Base-by-base conservation (phyloP, 2,888 invertebrate genomes). In the Parelbella ahira region DNA sequence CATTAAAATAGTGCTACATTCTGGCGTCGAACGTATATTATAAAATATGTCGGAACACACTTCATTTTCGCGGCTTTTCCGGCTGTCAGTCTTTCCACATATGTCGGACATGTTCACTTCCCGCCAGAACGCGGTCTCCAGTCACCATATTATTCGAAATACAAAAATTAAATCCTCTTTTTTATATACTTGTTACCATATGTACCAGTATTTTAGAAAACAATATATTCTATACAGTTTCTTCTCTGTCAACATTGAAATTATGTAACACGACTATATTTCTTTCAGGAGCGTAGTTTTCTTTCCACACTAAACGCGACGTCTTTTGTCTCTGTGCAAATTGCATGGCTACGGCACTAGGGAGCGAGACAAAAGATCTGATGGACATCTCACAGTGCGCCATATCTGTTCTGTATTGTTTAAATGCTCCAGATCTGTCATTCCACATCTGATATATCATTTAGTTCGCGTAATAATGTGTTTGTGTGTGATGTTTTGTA, bases 201-300 rank as follows among this genome's bases (percentile, higher is more conserved):
- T n/a, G n/a, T n/a, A n/a, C n/a, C n/a, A n/a, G n/a, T n/a, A n/a
- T n/a, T n/a, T n/a, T n/a, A n/a, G n/a, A n/a, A n/a, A n/a, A n/a
- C n/a, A n/a, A n/a, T n/a, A n/a, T n/a, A n/a, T n/a, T n/a, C n/a
- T n/a, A n/a, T n/a, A n/a, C n/a, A n/a, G n/a, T n/a, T n/a, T n/a
- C n/a, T 51, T 42, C 47, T 53, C 54, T 55, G 56, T 54, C 44
- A 50, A 57, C 51, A 60, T 66, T 65, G 60, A 60, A 68, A 68
- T 66, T 63, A 58, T 57, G 58, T 61, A 62, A 60, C 56, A 56
- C 51, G 44, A 43, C 51, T 59, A 60, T 63, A 61, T 62, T 60
- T 45, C 50, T 47, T 42, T 38, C 42, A 46, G 46, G 51, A 24
- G 37, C 41, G 51, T 41, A 32, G 51, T 60, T 66, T 67, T 64